Evolutionary conservation across 2,113 vertebrate genomes (phyloP).

Genomic region (Tychaedon coryphoeus): DNA sequence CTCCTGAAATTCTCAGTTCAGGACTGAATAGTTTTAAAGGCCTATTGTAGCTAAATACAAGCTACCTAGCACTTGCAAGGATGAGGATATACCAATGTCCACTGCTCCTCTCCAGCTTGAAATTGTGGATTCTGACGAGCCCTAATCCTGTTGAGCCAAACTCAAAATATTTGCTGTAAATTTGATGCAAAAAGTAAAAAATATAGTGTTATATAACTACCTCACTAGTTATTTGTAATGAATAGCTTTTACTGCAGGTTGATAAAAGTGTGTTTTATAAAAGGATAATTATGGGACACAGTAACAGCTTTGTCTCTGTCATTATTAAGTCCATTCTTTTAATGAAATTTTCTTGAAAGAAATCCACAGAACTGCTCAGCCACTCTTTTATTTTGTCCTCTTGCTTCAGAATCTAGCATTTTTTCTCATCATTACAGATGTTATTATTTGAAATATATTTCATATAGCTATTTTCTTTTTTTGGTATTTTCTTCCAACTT

Average conservation of each 20-base stretch:
- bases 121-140: not conserved
- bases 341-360: not conserved
- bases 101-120: not conserved
- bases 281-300: not conserved
- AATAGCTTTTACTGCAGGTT: not conserved
- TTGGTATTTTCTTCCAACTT: not conserved
- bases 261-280: not conserved
- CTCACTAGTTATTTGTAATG: not conserved
- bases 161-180: not conserved
- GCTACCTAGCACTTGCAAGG: not conserved
- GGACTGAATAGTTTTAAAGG: not conserved
- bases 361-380: not conserved
- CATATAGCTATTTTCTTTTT: not conserved
- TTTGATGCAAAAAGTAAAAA: not conserved
- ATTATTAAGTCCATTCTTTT: not conserved
- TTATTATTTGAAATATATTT: not conserved
- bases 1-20: not conserved
- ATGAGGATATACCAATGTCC: accelerated
- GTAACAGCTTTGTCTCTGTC: not conserved
- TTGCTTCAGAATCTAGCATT: not conserved
- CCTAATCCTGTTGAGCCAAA: not conserved
- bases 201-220: not conserved
- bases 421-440: not conserved
- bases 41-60: not conserved
- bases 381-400: not conserved